Conservation (phyloP, 2,888 invertebrate species). For the Drosophila eohydei region DNA sequence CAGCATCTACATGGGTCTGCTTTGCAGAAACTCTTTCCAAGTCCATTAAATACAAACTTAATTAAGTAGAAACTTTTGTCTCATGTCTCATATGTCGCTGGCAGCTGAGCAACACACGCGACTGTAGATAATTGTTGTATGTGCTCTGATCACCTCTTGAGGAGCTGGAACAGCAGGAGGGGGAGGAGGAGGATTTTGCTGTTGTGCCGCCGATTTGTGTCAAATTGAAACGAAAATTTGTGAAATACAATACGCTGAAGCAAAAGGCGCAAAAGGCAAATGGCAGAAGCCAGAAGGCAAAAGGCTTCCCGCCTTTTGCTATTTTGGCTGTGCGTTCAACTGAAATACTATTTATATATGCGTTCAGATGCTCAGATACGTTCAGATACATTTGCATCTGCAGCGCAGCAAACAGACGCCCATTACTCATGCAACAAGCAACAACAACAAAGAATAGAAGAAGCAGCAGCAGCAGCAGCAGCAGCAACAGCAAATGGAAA, state of each 20-base stretch:
- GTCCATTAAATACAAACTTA: background rate
- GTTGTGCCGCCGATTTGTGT: slow-evolving; percentile 60
- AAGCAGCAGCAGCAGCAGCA: slow-evolving; percentile 4
- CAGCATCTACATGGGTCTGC: background rate
- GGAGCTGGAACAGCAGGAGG: background rate
- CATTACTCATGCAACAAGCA: slow-evolving; percentile 71
- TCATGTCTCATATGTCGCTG: slow-evolving; percentile 6
- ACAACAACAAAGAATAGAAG: slow-evolving; percentile 11
- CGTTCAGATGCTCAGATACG: slow-evolving; percentile 52
- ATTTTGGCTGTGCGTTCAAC: slow-evolving; percentile 79
- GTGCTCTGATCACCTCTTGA: slow-evolving; percentile 32
- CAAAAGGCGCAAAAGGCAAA: background rate
- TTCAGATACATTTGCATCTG: slow-evolving; percentile 66
- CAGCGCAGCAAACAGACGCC: slow-evolving; percentile 45
- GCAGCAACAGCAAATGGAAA: slow-evolving; percentile 42
- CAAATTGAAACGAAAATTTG: slow-evolving; percentile 62
- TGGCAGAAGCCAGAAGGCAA: slow-evolving; percentile 20
- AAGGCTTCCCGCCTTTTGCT: slow-evolving; percentile 61
- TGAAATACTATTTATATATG: slow-evolving; percentile 81
- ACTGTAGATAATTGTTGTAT: slow-evolving; percentile 1
- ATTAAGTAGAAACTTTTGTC: slow-evolving; percentile 4
- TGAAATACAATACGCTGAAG: slow-evolving; percentile 70
- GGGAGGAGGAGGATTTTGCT: background rate
- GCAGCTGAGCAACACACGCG: background rate
- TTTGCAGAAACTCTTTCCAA: background rate